Base-by-base conservation (phyloP, 2,797 vertebrate species). In the Hoplostethus mediterraneus region DNA sequence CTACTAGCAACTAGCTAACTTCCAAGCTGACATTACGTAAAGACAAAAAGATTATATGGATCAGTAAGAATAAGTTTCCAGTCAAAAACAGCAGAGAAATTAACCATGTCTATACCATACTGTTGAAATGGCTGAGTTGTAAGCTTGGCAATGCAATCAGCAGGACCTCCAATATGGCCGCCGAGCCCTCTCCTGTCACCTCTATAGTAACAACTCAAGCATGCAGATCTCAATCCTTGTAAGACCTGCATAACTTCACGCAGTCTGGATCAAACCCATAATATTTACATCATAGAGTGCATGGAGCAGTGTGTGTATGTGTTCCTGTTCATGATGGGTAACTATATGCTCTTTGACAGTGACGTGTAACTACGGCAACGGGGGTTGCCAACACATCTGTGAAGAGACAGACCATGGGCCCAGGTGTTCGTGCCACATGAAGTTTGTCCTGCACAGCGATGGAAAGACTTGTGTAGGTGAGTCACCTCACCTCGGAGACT, bases 381-480 rank as follows among this genome's bases (percentile, higher is more conserved):
- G 98, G 1, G 98, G 98, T 54, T 99, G 98, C 92, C 98, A 99
- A 90, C 98, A 99, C 91, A 98, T 98, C 7, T 99, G 98, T 0
- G 98, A 99, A 0, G 98, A 99, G 93, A 97, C 96, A 0, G 98
- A 99, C 73, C 96, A 98, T 63, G 97, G 96, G 0, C 98, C 97
- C 83, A 96, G 96, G 70, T 99, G 98, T 0, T 96, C 96, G 67
- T 99, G 98, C 89, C 98, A 99, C 64, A 95, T 99, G 94, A 99
- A 98, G 92, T 99, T 99, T 47, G 89, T 97, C 83, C 96, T 99
- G 79, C 97, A 99, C 85, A 94, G 94, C 0, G 98, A 99, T 13
- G 97, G 97, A 78, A 99, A 98, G 94, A 98, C 98, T 0, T 99
- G 98, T 95, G 96, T 99, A 89, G 98, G 98, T 99, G 94, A 95